Conservation (phyloP, 2,113 vertebrate species). For the Mesitornis unicolor region DNA sequence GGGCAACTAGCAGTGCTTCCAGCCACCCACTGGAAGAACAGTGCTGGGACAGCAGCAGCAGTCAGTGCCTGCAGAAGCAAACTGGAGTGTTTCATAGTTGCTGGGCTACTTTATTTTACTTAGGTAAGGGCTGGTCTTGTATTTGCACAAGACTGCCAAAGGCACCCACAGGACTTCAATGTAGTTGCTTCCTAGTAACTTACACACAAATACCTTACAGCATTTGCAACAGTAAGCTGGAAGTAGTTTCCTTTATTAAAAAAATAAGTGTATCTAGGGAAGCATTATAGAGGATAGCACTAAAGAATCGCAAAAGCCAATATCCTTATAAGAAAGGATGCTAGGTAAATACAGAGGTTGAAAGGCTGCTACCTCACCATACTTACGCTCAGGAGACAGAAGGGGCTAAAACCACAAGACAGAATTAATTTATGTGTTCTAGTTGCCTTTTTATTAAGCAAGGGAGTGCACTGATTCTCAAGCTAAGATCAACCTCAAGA, state of each 20-base stretch:
- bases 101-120: neutral
- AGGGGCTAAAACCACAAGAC: neutral
- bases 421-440: neutral
- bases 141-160: neutral
- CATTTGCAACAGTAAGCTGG: neutral
- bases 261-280: neutral
- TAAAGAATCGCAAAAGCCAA: neutral
- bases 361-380: neutral
- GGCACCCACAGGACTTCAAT: neutral
- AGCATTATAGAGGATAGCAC: neutral
- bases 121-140: neutral
- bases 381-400: neutral
- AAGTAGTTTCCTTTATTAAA: neutral
- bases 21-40: neutral
- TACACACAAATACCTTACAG: neutral
- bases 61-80: neutral
- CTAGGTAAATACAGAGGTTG: neutral
- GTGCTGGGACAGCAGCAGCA: neutral
- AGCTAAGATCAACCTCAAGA: neutral
- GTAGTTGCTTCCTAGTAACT: neutral
- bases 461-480: neutral
- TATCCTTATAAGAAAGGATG: neutral
- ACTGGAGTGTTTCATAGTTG: neutral
- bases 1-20: accelerated
- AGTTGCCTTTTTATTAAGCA: neutral